Conservation (phyloP, 2,888 invertebrate genomes). For the Zhengitettix transpicula region DNA sequence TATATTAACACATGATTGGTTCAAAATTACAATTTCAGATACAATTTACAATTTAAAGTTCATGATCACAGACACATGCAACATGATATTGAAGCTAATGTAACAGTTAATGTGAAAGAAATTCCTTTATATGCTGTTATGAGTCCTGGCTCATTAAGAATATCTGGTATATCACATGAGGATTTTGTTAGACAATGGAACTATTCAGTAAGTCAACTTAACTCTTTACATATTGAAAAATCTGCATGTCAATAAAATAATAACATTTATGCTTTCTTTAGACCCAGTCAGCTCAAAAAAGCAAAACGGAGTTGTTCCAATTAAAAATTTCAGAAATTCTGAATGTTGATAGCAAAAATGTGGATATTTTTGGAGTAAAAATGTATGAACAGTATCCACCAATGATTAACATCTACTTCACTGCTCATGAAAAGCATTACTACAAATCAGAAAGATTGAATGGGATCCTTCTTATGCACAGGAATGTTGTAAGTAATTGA, state of each 20-base stretch:
- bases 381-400: slow-evolving; percentile 21
- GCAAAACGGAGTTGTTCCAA: slow-evolving; percentile 30
- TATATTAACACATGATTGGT: too few relatives aligned
- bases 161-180: slow-evolving; percentile 33
- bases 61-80: slow-evolving; percentile 32
- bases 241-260: too few relatives aligned
- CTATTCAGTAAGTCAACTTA: slow-evolving; percentile 18
- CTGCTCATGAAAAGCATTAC: slow-evolving; percentile 37
- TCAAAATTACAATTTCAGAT: slow-evolving; percentile 13
- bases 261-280: slow-evolving; percentile 3
- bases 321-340: slow-evolving; percentile 27
- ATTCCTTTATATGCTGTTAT: slow-evolving; percentile 35
- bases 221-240: too few relatives aligned
- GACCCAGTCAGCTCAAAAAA: slow-evolving; percentile 23
- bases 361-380: slow-evolving; percentile 39
- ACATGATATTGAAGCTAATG: slow-evolving; percentile 32
- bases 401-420: slow-evolving; percentile 31
- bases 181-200: slow-evolving; percentile 32
- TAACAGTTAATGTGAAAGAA: slow-evolving; percentile 33
- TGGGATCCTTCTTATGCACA: slow-evolving; percentile 30
- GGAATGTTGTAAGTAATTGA: slow-evolving; percentile 21
- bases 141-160: slow-evolving; percentile 35
- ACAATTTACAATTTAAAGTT: slow-evolving; percentile 26
- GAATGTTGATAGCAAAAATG: slow-evolving; percentile 24
- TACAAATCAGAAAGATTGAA: slow-evolving; percentile 33